Base-by-base conservation (phyloP, 2,797 vertebrate genomes). In the Gephyroberyx darwinii region DNA sequence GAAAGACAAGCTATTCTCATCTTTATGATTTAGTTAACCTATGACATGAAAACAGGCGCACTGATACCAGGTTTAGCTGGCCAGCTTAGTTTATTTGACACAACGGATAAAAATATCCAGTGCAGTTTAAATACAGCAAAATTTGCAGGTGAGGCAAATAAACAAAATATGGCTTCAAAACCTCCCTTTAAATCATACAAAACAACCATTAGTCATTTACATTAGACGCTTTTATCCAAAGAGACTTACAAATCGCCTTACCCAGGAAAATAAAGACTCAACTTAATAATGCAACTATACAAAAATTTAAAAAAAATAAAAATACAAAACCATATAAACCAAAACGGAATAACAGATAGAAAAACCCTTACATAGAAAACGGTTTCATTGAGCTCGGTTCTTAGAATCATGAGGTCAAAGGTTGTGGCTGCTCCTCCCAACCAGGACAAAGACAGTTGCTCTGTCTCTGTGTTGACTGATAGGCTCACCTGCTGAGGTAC, bases 321-420 rank as follows among this genome's bases (percentile, higher is more conserved):
- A 57, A 62, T 22, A 7, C 41, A 22, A 31, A 41, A 19, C 33
- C 2, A 33, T 35, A 35, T 6, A 6, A 35, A 35, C 8, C 5
- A 10, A 12, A 71, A 55, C 35, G 4, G 8, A 41, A 69, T 30
- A 12, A 39, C 33, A 26, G 26, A 57, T n/a, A 52, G 0, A 72
- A 69, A 59, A 17, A n/a, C 8, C 55, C 93, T 93, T 86, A 94
- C 94, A 1, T 91, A 90, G 63, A 93, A 87, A 58, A 92, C 83
- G 0, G 81, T 91, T 69, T 90, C 75, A 78, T 89, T 92, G 39
- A 93, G 50, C 73, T 94, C 93, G 20, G 91, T 92, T 81, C 90
- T 88, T 17, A 90, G 84, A 69, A 95, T 92, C 74, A 92, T 75
- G 51, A 94, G 56, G 80, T 94, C 93, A 72, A 93, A 93, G 6